Base-by-base conservation (phyloP, 2,797 vertebrate genomes). In the Argentina silus region DNA sequence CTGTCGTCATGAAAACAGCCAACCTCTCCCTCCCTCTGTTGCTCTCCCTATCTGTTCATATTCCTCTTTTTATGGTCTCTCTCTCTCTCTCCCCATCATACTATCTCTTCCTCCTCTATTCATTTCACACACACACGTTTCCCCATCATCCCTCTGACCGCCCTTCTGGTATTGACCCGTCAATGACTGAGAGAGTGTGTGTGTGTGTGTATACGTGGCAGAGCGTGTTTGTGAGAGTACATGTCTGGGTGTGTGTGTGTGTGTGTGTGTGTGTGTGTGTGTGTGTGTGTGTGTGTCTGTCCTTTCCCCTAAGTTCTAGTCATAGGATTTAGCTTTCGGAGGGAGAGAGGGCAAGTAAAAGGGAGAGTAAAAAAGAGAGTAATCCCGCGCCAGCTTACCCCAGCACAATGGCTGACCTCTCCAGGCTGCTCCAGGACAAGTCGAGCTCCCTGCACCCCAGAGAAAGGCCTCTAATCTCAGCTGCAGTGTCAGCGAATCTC, bases 331-430 rank as follows among this genome's bases (percentile, higher is more conserved):
- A 64, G 61, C 73, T 75, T n/a, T n/a, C 64, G 69, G 43, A 21
- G 66, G 27, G 11, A 61, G 12, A 60, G 57, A 61, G 59, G 5
- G 15, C n/a, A 15, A 3, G 21, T 59, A 21, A 6, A 27, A 64
- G 62, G 10, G 42, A 7, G 59, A 12, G 62, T 51, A 10, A 36
- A 11, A 6, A n/a, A 53, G 1, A 82, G 76, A 3, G 78, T 90
- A 92, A 91, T 92, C 90, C 83, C 81, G 72, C 11, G 66, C 77
- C 81, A 87, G 88, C 85, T 92, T 91, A 91, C 81, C 82, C 83
- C 79, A 86, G 85, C 90, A 86, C 73, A 86, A 84, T 74, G 72
- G 17, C 79, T 83, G 81, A 86, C 84, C 81, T 90, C 81, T 78
- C 70, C 68, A 73, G 72, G 78, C 83, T 78, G 81, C 72, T 36